Evolutionary conservation across 92 coral and sea anemone genomes (phyloP).

Genomic region (Micromussa lordhowensis): DNA sequence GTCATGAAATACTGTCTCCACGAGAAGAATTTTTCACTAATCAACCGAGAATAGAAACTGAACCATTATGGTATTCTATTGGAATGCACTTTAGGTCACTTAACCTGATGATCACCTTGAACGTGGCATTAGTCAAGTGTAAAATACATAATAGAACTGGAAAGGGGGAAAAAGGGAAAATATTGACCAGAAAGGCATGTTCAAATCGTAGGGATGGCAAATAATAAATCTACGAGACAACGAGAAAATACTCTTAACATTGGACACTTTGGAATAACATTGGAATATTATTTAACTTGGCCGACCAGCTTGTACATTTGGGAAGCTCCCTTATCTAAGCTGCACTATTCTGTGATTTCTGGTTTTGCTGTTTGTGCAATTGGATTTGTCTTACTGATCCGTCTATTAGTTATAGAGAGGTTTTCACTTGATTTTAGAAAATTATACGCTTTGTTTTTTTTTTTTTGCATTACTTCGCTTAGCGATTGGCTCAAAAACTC

Average conservation of each 20-base stretch:
- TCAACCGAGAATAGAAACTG: neutral
- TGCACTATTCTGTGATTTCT: no score
- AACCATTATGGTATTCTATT: neutral
- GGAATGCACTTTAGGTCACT: neutral
- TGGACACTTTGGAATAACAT: no score
- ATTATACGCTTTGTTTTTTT: no score
- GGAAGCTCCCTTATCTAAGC: no score
- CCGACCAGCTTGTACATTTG: no score
- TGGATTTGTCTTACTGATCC: no score
- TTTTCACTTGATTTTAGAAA: no score
- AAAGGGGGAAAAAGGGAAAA: neutral
- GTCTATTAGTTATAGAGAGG: no score
- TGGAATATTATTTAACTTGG: no score
- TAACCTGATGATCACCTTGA: neutral
- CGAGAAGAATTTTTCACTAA: neutral
- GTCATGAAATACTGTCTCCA: neutral
- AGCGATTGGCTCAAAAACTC: no score
- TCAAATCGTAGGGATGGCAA: neutral
- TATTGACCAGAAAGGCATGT: constrained; percentile 20
- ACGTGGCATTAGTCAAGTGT: neutral
- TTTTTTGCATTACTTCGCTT: no score
- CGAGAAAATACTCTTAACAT: neutral
- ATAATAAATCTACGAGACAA: neutral
- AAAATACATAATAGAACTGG: neutral
- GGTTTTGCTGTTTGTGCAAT: no score